Base-by-base conservation (phyloP, 2,113 vertebrate species). In the Microtus oregoni region DNA sequence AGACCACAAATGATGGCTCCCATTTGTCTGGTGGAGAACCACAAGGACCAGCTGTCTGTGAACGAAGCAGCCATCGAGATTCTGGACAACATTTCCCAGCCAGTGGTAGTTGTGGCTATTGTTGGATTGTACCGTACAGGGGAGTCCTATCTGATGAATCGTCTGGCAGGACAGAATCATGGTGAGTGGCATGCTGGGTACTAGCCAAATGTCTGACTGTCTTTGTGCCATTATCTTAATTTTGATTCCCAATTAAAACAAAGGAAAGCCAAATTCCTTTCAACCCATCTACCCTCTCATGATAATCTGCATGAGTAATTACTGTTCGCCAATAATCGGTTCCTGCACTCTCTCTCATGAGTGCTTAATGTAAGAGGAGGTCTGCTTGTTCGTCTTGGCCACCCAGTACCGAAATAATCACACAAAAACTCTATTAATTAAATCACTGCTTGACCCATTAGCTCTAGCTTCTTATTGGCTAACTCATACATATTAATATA, bases 131-230 rank as follows among this genome's bases (percentile, higher is more conserved):
- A 92, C 55, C 63, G 76, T 10, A 94, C 94, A 17, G 95, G 94
- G 24, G 95, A 96, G 73, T 96, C 94, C 47, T 97, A 97, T 35
- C 3, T 97, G 92, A 95, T 94, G 92, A 97, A 95, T 17, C 47
- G 28, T 9, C 76, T 95, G 65, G 86, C 63, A 26, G 79, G 86
- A 75, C 68, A 91, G 47, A 94, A 96, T 14, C 13, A 0, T 0
- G 95, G 94, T 96, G 52, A 92, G 92, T 89, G 12, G 12, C 28
- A 82, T 26, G 20, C 55, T 38, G 26, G 26, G 47, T 50, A 1
- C 32, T 50, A 50, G 47, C 47, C 47, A 50, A 50, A 50, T 50
- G 47, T 50, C 47, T 50, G 47, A 50, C 10, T 67, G 26, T 63
- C 47, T 20, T 55, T 30, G 2, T 61, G 1, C 19, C 28, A 17